A percentile compares a stretch with the other conserved stretches of the same genome.
These are phyloP conservation scores for Atherinosoma microstoma DNA, from an alignment of 2,797 vertebrate genomes.

Conservation along the genomic window DNA sequence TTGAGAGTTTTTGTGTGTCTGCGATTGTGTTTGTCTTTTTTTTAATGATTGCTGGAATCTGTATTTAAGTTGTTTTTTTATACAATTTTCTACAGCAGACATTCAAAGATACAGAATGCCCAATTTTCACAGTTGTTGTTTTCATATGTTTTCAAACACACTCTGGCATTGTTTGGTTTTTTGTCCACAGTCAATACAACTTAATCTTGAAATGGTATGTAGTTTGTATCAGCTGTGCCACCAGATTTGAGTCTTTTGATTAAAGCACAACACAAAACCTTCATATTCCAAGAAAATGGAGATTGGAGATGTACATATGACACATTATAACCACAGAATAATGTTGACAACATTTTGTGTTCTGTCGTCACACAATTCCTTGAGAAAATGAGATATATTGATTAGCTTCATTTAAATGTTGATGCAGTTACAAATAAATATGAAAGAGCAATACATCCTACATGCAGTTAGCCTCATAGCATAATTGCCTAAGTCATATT, in stretches of 20 bases:
- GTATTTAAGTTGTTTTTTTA: slow-evolving; percentile 1
- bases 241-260: not conserved
- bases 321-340: not conserved
- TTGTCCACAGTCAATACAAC: not conserved
- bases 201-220: slow-evolving; percentile 8
- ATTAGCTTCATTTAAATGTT: not conserved
- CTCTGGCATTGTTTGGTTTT: not conserved
- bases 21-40: not conserved
- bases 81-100: slow-evolving; percentile 10
- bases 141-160: slow-evolving; percentile 11
- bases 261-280: slow-evolving; percentile 2
- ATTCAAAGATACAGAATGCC: slow-evolving; percentile 10
- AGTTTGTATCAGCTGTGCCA: slow-evolving; percentile 2
- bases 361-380: not conserved
- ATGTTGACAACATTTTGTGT: not conserved
- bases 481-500: not conserved
- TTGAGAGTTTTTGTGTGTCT: not conserved
- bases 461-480: not conserved
- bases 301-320: not conserved
- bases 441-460: not conserved
- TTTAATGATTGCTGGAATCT: not conserved
- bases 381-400: not conserved
- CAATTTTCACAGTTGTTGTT: slow-evolving; percentile 8
- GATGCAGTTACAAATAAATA: not conserved
- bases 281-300: slow-evolving; percentile 2